Conservation (phyloP, 92 coral and sea anemone genomes). For the Porites lobata region DNA sequence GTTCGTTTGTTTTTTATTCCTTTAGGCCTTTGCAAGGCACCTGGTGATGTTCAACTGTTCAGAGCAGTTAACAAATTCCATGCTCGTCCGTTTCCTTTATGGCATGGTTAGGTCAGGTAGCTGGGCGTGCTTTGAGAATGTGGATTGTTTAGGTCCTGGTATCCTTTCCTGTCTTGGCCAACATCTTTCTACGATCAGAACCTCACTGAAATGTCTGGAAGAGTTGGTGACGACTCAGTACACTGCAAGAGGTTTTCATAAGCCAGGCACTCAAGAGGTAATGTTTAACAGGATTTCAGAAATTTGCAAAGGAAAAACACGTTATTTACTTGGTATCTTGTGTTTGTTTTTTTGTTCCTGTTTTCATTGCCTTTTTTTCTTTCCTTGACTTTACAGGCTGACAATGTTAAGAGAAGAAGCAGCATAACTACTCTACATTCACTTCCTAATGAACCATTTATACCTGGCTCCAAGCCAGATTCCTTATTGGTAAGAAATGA, state of each 20-base stretch:
- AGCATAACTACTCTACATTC: conserved; percentile 47
- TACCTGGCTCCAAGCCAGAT: not conserved
- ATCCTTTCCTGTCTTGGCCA: conserved; percentile 87
- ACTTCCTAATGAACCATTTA: conserved; percentile 37
- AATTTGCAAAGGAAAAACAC: not conserved
- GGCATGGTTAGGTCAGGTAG: conserved; percentile 92
- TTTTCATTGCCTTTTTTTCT: not conserved
- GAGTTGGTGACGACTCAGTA: conserved; percentile 70
- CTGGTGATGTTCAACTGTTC: conserved; percentile 89
- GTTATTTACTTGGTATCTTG: too few relatives aligned
- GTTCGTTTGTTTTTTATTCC: not conserved
- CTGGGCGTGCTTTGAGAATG: conserved; percentile 95
- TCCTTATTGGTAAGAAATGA: conserved; percentile 2
- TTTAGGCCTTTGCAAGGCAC: conserved; percentile 91
- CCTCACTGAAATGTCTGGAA: conserved; percentile 70
- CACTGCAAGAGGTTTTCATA: conserved; percentile 64
- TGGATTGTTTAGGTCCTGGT: conserved; percentile 70
- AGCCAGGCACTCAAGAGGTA: conserved; percentile 16
- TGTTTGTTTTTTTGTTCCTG: too few relatives aligned
- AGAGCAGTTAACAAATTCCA: conserved; percentile 67
- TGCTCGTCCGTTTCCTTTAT: conserved; percentile 75
- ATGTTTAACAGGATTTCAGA: too few relatives aligned
- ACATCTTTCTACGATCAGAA: conserved; percentile 77
- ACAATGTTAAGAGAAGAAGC: conserved; percentile 29
- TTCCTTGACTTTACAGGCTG: not conserved